A percentile compares a stretch with the other conserved stretches of the same genome.
Evolutionary conservation across 2,113 vertebrate genomes (phyloP).

Genomic region (Hyperopisus bebe): DNA sequence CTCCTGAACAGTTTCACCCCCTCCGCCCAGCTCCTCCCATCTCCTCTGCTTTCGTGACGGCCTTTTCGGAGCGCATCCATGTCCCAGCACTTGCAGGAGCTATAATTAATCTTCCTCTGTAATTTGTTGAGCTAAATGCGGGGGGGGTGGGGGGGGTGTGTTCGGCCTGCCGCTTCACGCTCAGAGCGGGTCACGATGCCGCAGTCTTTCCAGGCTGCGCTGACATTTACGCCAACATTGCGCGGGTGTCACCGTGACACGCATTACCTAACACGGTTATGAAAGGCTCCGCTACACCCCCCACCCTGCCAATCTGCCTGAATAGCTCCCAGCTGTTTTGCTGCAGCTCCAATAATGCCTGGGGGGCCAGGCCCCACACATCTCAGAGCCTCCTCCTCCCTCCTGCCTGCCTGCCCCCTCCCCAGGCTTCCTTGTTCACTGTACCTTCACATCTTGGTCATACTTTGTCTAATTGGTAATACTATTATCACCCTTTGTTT

Average conservation of each 20-base stretch:
- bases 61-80: slow-evolving; percentile 8
- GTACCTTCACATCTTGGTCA: background rate
- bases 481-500: background rate
- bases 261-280: slow-evolving; percentile 16
- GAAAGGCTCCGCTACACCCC: background rate
- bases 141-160: background rate
- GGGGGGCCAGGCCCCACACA: too few species aligned
- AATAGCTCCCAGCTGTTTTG: background rate
- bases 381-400: too few species aligned
- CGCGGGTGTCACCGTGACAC: slow-evolving; percentile 12
- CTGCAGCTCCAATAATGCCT: background rate
- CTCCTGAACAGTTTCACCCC: background rate
- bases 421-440: background rate
- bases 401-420: background rate
- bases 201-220: background rate
- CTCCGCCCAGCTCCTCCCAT: background rate
- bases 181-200: background rate
- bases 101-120: slow-evolving; percentile 21
- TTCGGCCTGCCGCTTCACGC: background rate
- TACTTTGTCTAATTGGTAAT: background rate
- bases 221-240: slow-evolving; percentile 8
- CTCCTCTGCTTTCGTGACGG: background rate
- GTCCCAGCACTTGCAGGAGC: background rate
- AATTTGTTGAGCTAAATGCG: background rate
- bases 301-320: background rate